These are phyloP conservation scores for Calephelis virginiensis DNA, from an alignment of 1,140 invertebrate species.

Conservation along the genomic window DNA sequence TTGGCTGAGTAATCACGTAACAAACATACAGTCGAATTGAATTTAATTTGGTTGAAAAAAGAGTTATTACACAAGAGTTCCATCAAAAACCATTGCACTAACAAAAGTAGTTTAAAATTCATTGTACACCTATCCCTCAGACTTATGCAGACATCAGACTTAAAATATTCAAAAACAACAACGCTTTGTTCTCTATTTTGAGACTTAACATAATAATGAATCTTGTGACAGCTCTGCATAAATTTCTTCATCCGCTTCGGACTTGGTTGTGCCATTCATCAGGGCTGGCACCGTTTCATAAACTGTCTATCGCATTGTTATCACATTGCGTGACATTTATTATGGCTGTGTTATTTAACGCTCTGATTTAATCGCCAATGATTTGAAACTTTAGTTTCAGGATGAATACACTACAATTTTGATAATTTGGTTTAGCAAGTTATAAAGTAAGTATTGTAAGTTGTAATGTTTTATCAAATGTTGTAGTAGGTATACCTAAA, in stretches of 20 bases:
- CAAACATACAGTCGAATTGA: too few species aligned
- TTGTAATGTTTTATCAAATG: too few species aligned
- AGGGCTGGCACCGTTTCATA: slow-evolving; percentile 46
- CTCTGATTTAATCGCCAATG: slow-evolving; percentile 51
- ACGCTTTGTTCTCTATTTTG: slow-evolving; percentile 17
- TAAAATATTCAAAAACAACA: slow-evolving; percentile 17
- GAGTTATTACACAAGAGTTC: too few species aligned
- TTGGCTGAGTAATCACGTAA: too few species aligned
- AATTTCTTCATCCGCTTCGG: slow-evolving; percentile 28
- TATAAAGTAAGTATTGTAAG: neutral
- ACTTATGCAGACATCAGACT: neutral
- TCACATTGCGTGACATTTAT: slow-evolving; percentile 60
- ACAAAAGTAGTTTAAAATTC: too few species aligned
- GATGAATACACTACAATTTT: neutral
- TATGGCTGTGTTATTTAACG: slow-evolving; percentile 39
- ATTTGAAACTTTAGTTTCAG: neutral
- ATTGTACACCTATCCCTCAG: neutral
- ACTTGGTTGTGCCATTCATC: slow-evolving; percentile 49
- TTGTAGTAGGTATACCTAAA: too few species aligned
- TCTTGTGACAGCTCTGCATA: slow-evolving; percentile 24
- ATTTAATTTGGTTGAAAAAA: too few species aligned
- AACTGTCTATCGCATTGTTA: slow-evolving; percentile 60
- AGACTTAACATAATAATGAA: slow-evolving; percentile 24
- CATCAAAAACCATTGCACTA: too few species aligned
- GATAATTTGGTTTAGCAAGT: neutral